Conservation (phyloP, 2,888 invertebrate species). For the Chloromyia formosa region DNA sequence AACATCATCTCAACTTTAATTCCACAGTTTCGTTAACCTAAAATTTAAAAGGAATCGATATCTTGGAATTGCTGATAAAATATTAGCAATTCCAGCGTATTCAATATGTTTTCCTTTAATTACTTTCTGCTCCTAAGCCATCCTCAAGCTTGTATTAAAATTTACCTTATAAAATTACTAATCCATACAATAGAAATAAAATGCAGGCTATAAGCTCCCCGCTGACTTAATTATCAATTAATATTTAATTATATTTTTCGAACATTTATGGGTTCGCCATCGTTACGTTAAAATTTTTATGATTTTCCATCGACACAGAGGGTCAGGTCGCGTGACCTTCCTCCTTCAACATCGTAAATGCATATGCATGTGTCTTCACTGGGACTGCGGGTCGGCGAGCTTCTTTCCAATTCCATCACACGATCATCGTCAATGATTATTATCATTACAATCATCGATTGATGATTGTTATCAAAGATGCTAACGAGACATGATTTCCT, state of each 20-base stretch:
- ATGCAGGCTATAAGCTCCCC: no score
- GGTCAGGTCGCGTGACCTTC: background rate
- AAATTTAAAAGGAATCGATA: no score
- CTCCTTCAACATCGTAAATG: background rate
- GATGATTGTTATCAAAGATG: conserved; percentile 22
- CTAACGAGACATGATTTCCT: conserved; percentile 14
- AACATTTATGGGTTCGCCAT: background rate
- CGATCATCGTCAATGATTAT: background rate
- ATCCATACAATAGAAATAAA: no score
- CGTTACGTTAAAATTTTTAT: background rate
- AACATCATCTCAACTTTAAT: no score
- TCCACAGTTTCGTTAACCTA: no score
- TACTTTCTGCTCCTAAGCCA: no score
- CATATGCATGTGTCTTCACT: background rate
- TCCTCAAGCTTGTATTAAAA: no score
- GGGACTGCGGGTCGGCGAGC: conserved; percentile 15
- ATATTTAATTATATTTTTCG: conserved; percentile 3
- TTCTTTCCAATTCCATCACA: background rate
- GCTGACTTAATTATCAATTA: no score
- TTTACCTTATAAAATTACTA: no score
- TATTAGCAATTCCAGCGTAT: no score
- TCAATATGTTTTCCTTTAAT: no score
- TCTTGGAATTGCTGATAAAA: no score
- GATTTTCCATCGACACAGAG: background rate
- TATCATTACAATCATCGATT: conserved; percentile 8